Conservation (phyloP, 2,888 invertebrate genomes). For the Rosalia funebris region DNA sequence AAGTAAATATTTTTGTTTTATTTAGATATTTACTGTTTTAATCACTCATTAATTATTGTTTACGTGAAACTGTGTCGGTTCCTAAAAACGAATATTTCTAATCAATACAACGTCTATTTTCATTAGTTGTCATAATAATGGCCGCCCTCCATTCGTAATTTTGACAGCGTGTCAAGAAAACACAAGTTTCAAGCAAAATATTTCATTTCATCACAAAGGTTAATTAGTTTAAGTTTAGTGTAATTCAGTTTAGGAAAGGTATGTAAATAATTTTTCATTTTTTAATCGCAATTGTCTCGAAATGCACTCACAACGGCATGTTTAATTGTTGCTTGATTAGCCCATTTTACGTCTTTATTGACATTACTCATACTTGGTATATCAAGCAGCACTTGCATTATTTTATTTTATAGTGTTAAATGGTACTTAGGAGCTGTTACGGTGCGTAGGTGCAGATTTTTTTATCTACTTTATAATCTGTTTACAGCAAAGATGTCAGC, state of each 20-base stretch:
- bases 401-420: slow-evolving; percentile 1
- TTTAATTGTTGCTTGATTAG: slow-evolving; percentile 11
- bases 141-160: slow-evolving; percentile 45
- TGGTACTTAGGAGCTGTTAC: not conserved
- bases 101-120: slow-evolving; percentile 9
- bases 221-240: slow-evolving; percentile 33
- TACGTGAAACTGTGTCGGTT: too few species aligned
- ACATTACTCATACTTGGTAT: slow-evolving; percentile 11
- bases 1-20: too few species aligned
- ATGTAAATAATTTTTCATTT: slow-evolving; percentile 17
- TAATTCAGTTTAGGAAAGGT: slow-evolving; percentile 27
- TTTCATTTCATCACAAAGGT: slow-evolving; percentile 28
- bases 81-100: too few species aligned
- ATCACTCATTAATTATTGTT: too few species aligned
- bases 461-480: too few species aligned
- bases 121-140: too few species aligned
- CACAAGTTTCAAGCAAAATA: slow-evolving; percentile 30
- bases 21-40: too few species aligned
- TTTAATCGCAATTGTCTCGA: slow-evolving; percentile 7
- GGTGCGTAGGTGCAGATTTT: too few species aligned
- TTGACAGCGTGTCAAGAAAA: slow-evolving; percentile 48
- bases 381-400: not conserved
- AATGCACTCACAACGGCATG: not conserved
- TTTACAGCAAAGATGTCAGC: slow-evolving; percentile 78
- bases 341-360: slow-evolving; percentile 10